Evolutionary conservation across 2,888 invertebrate genomes (phyloP), one percentile per base, ranked within the genome.

Genomic region (Aleiodes alternator): DNA sequence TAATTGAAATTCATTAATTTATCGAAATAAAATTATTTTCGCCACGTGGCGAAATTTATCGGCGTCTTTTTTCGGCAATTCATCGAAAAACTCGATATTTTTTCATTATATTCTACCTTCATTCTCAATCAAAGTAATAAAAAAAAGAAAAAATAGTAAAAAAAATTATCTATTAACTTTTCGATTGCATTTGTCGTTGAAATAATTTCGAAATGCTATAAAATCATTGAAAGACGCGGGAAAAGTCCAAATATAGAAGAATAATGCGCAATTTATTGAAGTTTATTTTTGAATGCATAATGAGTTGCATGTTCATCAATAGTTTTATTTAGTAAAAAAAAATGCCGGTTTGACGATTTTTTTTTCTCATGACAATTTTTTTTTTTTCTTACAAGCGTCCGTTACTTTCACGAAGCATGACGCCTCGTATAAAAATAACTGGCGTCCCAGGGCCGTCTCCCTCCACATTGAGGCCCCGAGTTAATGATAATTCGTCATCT

Each of bases 31-130:
- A 31, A 6, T 14, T 1, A 9, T 38, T 14, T 9, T 4, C 8
- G 48, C 48, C 59, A 71, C 70, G 59, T 71, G 70, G 70, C 70
- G 59, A 71, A 38, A 8, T 61, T 16, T 43, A 0, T 3, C 9
- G 43, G 43, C 43, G 43, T 43, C 43, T 11, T 9, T 43, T 43
- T 43, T 11, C 11, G 4, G 43, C 43, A 51, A 12, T 29, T 12
- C 50, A 11, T 50, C 5, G 4, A 14, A 31, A 8, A 29, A 51
- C 4, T 29, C 7, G 8, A 2, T 12, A 12, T 51, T 50, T 29
- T 3, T 31, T 9, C 4, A 51, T n/a, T 29, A 4, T 51, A 23
- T 11, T 6, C 2, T 7, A n/a, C n/a, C 23, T 23, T 23, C 23
- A 56, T 55, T 51, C 3, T 55, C 16, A 16, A 16, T 55, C 14